Conservation (phyloP, 2,113 vertebrate genomes). For the Protomyctophum bolini region DNA sequence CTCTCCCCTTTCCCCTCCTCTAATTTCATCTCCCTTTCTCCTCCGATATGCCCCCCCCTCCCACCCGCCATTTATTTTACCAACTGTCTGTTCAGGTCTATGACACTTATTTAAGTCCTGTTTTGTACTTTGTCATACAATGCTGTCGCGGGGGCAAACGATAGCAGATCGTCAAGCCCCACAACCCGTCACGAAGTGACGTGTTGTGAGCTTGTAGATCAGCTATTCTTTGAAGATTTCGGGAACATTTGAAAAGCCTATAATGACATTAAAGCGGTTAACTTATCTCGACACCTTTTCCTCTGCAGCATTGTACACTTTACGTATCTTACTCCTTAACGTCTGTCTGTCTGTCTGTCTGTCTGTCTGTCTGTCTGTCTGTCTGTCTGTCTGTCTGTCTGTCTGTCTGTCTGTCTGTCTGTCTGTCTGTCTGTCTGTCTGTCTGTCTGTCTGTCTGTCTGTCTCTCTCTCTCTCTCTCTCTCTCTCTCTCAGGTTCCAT, state of each 20-base stretch:
- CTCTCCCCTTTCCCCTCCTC: conserved; percentile 12
- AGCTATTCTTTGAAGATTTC: too few relatives aligned
- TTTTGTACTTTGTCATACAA: too few relatives aligned
- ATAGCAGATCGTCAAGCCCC: too few relatives aligned
- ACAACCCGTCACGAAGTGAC: too few relatives aligned
- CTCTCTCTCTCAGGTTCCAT: conserved; percentile 86
- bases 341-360: not conserved
- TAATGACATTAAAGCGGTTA: too few relatives aligned
- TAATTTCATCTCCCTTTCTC: conserved; percentile 17
- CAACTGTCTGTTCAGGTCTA: not conserved
- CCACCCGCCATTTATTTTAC: not conserved
- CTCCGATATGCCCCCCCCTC: not conserved
- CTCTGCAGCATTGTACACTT: too few relatives aligned
- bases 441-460: not conserved
- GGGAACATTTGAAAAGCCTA: too few relatives aligned
- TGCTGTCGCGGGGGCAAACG: too few relatives aligned
- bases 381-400: too few relatives aligned
- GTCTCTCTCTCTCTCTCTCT: not conserved
- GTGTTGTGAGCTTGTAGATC: too few relatives aligned
- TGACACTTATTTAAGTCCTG: too few relatives aligned
- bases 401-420: not conserved
- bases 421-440: not conserved
- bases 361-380: too few relatives aligned
- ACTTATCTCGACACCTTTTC: not conserved
- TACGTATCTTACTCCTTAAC: not conserved